phyloP scores from a whole-genome alignment of 2,888 invertebrate genomes.

The Machimus rusticus region DNA sequence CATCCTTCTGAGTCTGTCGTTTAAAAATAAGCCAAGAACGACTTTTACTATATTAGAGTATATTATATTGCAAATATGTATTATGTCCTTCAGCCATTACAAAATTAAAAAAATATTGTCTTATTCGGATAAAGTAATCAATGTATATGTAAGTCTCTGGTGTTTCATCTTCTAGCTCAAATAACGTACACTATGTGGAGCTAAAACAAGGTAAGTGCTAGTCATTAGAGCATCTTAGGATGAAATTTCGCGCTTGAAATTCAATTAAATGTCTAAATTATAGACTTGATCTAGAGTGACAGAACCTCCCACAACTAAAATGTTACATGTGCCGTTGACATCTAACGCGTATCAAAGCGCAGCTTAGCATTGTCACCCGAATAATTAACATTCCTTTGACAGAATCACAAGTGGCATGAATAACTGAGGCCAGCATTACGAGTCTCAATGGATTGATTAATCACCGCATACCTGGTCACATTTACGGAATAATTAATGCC shows the following conservation, averaged over 20 bases:
- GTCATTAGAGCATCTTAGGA: neutral
- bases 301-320: neutral
- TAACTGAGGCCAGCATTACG: neutral
- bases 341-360: neutral
- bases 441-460: slow-evolving; percentile 16
- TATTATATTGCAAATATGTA: too few species aligned
- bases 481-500: slow-evolving; percentile 1
- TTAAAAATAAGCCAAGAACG: too few species aligned
- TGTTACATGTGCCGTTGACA: neutral
- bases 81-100: too few species aligned
- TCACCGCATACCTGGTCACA: neutral
- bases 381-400: slow-evolving; percentile 4
- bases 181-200: neutral
- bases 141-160: neutral
- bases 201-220: neutral
- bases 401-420: neutral
- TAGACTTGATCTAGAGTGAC: neutral
- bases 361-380: neutral
- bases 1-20: too few species aligned
- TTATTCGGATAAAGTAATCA: too few species aligned
- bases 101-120: too few species aligned
- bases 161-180: neutral
- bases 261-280: neutral
- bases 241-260: neutral
- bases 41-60: too few species aligned